phyloP scores from a whole-genome alignment of 2,888 invertebrate species.

The Anodontia alba region DNA sequence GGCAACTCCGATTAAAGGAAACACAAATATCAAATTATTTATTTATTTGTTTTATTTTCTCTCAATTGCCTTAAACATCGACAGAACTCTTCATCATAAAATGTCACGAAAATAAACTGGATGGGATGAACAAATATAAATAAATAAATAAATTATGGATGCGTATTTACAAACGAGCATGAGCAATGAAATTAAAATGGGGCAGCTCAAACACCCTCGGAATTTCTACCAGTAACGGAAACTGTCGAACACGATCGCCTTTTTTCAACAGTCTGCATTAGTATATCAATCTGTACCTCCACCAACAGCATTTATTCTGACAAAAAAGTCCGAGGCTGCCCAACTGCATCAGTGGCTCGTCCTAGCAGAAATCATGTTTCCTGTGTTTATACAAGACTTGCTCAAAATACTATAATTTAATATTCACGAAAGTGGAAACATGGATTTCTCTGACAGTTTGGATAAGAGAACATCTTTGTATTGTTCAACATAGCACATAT shows the following conservation, averaged over 20 bases:
- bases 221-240: too few species aligned
- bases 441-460: conserved; percentile 10
- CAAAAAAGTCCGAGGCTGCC: too few species aligned
- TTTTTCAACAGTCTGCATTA: too few species aligned
- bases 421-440: background rate
- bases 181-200: background rate
- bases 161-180: conserved; percentile 38
- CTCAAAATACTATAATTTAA: too few species aligned
- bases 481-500: background rate
- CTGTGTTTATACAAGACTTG: too few species aligned
- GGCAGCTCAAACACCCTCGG: background rate
- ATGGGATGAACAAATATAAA: conserved; percentile 29
- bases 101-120: background rate
- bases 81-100: conserved; percentile 8
- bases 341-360: background rate
- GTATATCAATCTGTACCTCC: too few species aligned
- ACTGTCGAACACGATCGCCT: too few species aligned
- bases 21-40: too few species aligned
- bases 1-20: too few species aligned
- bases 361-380: background rate
- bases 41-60: background rate
- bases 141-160: conserved; percentile 42
- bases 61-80: conserved; percentile 32
- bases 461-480: background rate
- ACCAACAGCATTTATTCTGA: too few species aligned